Conservation (phyloP, 2,797 vertebrate species). For the Sparus aurata region DNA sequence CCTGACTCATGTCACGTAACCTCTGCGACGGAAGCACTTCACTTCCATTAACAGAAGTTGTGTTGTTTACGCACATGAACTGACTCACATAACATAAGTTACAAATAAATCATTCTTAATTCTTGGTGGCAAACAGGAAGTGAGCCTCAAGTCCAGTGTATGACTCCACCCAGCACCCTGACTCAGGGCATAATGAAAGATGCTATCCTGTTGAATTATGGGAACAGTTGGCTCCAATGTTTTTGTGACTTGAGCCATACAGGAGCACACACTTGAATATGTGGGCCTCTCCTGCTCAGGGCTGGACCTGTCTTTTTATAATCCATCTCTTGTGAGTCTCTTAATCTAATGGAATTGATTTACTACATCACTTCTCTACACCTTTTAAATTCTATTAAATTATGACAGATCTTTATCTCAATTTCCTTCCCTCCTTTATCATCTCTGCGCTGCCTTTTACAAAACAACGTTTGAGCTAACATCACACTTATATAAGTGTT, state of each 20-base stretch:
- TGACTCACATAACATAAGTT: too few species aligned
- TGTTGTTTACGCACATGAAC: too few species aligned
- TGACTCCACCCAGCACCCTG: too few species aligned
- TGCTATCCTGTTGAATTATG: not conserved
- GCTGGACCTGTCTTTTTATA: not conserved
- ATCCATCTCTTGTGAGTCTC: not conserved
- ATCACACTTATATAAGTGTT: not conserved
- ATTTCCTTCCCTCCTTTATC: not conserved
- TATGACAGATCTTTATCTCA: conserved; percentile 3
- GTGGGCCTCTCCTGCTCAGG: not conserved
- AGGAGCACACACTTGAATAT: too few species aligned
- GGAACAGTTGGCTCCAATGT: not conserved
- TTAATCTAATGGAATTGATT: not conserved
- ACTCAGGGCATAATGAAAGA: not conserved
- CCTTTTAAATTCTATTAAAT: not conserved
- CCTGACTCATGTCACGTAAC: too few species aligned
- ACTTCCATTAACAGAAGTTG: too few species aligned
- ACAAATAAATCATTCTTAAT: too few species aligned
- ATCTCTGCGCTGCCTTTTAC: not conserved
- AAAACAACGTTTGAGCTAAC: not conserved
- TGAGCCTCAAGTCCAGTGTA: too few species aligned
- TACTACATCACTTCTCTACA: not conserved
- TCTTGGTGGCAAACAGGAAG: too few species aligned
- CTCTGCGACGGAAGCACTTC: too few species aligned
- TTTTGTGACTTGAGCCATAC: not conserved